Evolutionary conservation across 2,113 vertebrate genomes (phyloP).

Genomic region (Hippocampus mohnikei): DNA sequence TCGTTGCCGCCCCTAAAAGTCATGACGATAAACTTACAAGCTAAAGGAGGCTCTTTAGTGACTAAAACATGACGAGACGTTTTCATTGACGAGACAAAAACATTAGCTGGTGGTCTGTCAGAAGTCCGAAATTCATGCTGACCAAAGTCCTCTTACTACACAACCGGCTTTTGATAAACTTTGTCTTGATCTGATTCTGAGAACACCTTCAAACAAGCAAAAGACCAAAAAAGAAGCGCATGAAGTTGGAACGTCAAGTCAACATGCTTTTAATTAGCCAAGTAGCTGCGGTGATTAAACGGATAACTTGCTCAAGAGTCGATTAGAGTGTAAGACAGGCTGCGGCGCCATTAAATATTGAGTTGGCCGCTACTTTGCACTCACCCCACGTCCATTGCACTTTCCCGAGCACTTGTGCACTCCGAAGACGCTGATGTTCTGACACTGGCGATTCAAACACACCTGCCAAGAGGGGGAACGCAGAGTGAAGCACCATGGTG

Average conservation of each 20-base stretch:
- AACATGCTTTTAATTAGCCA: background rate
- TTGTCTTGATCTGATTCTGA: background rate
- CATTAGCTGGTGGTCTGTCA: no score
- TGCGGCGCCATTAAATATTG: conserved; percentile 1
- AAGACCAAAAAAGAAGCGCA: background rate
- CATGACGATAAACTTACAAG: no score
- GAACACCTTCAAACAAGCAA: background rate
- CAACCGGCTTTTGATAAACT: background rate
- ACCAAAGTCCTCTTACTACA: no score
- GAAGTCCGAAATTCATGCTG: no score
- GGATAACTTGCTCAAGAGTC: background rate
- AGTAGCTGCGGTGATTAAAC: background rate
- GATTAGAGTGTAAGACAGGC: background rate
- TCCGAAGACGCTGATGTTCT: conserved; percentile 88
- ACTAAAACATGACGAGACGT: no score
- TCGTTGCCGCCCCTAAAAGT: no score
- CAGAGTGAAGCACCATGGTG: conserved; percentile 10
- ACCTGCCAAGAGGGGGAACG: conserved; percentile 70
- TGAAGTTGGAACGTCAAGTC: background rate
- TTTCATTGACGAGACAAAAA: no score
- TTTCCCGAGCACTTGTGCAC: conserved; percentile 84
- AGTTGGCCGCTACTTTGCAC: conserved; percentile 37
- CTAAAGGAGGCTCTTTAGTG: no score
- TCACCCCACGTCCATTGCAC: conserved; percentile 89
- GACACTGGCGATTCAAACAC: conserved; percentile 89